phyloP scores from a whole-genome alignment of 2,113 vertebrate genomes.

The Burhinus bistriatus region DNA sequence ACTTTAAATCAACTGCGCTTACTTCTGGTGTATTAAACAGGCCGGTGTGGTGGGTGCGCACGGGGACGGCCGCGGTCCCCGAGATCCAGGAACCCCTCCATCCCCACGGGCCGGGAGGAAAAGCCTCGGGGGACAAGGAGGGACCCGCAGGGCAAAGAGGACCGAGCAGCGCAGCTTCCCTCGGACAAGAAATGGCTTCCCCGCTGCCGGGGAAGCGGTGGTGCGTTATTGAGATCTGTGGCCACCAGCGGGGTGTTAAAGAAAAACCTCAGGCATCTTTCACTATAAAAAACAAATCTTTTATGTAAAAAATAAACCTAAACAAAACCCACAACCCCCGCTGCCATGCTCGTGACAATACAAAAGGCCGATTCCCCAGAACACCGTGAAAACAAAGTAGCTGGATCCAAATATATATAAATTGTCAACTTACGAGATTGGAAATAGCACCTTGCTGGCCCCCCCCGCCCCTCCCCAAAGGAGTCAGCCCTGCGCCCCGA shows the following conservation, averaged over 20 bases:
- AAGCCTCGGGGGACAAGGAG: background rate
- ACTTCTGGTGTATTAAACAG: background rate
- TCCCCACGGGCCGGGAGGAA: too few species aligned
- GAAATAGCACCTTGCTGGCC: slow-evolving; percentile 59
- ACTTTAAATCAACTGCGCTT: background rate
- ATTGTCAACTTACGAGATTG: background rate
- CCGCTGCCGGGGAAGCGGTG: background rate
- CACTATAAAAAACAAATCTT: slow-evolving; percentile 64
- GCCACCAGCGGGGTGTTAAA: background rate
- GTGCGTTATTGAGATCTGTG: rapidly evolving
- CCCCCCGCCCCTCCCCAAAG: background rate
- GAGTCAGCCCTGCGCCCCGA: background rate
- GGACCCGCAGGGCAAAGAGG: rapidly evolving
- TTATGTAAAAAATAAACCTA: slow-evolving; percentile 72
- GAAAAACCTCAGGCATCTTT: background rate
- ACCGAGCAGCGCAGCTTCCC: background rate
- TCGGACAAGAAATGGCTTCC: background rate
- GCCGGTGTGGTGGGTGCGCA: background rate
- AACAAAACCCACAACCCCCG: slow-evolving; percentile 50
- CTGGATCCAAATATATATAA: slow-evolving; percentile 64
- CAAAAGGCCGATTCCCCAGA: slow-evolving; percentile 43
- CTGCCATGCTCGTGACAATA: slow-evolving; percentile 51
- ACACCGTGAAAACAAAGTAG: slow-evolving; percentile 32
- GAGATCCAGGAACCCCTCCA: background rate
- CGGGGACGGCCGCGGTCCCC: background rate